phyloP scores from a whole-genome alignment of 2,797 vertebrate species.

The Todus mexicanus region DNA sequence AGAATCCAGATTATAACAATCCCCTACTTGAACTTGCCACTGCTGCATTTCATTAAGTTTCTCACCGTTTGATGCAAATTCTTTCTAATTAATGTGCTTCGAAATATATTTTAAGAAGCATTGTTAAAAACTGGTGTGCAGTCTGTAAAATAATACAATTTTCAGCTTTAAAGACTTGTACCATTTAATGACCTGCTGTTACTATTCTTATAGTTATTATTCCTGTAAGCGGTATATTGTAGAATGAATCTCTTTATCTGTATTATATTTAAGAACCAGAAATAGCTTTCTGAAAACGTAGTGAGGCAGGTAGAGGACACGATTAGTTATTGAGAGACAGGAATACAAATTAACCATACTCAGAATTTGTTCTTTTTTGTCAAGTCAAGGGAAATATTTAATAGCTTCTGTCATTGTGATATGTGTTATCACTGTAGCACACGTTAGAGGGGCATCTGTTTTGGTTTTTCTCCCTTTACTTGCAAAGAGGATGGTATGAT shows the following conservation, averaged over 20 bases:
- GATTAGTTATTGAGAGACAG: neutral
- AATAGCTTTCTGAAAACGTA: neutral
- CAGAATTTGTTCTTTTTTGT: neutral
- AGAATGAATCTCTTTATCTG: neutral
- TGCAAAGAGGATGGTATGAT: neutral
- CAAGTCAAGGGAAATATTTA: neutral
- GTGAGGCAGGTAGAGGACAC: neutral
- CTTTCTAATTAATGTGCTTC: neutral
- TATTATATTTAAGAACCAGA: neutral
- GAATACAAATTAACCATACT: neutral
- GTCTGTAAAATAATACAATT: neutral
- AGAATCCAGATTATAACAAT: neutral
- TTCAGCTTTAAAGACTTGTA: neutral
- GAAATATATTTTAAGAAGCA: neutral
- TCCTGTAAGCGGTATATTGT: neutral
- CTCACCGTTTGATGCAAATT: constrained; percentile 31
- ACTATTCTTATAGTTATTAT: neutral
- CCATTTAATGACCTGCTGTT: neutral
- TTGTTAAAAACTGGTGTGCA: neutral
- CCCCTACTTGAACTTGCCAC: neutral
- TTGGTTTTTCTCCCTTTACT: neutral
- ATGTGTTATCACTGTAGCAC: neutral
- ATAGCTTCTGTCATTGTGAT: neutral
- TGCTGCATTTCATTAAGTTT: constrained; percentile 2
- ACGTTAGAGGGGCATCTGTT: neutral